Evolutionary conservation across 2,888 invertebrate species (phyloP).

Genomic region (Ephialtes manifestator): DNA sequence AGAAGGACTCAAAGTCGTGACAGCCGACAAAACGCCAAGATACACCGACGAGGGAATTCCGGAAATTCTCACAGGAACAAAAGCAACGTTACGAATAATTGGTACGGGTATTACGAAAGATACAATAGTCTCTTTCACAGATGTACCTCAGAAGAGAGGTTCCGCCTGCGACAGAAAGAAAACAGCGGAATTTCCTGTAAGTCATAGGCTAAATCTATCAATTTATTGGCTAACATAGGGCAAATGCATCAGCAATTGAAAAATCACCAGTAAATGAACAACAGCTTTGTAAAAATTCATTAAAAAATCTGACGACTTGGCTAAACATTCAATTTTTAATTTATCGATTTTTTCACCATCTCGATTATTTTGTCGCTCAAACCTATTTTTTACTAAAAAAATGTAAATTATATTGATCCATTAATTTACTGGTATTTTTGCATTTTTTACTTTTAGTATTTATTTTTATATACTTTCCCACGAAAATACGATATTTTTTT

Average conservation of each 20-base stretch:
- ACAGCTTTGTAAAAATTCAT: not conserved
- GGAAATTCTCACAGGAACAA: conserved; percentile 88
- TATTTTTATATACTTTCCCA: too few species aligned
- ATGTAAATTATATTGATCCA: too few species aligned
- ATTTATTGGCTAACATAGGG: not conserved
- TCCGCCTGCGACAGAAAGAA: conserved; percentile 89
- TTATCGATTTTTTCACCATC: too few species aligned
- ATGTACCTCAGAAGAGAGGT: conserved; percentile 87
- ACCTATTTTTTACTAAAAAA: too few species aligned
- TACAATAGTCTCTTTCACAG: conserved; percentile 92
- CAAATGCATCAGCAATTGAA: too few species aligned
- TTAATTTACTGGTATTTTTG: too few species aligned
- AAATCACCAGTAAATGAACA: too few species aligned
- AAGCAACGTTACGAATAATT: conserved; percentile 90
- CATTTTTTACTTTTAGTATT: too few species aligned
- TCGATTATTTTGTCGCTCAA: too few species aligned
- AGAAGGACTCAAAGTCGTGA: conserved; percentile 88
- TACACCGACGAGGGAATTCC: conserved; percentile 89
- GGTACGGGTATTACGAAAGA: conserved; percentile 90
- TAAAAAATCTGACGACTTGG: too few species aligned
- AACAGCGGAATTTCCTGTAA: conserved; percentile 86
- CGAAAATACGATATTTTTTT: too few species aligned
- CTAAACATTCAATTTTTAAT: too few species aligned
- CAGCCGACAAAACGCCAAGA: conserved; percentile 87
- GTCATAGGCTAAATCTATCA: conserved; percentile 72